These are phyloP conservation scores for Oncorhynchus masou DNA, from an alignment of 2,113 vertebrate species.

Conservation along the genomic window DNA sequence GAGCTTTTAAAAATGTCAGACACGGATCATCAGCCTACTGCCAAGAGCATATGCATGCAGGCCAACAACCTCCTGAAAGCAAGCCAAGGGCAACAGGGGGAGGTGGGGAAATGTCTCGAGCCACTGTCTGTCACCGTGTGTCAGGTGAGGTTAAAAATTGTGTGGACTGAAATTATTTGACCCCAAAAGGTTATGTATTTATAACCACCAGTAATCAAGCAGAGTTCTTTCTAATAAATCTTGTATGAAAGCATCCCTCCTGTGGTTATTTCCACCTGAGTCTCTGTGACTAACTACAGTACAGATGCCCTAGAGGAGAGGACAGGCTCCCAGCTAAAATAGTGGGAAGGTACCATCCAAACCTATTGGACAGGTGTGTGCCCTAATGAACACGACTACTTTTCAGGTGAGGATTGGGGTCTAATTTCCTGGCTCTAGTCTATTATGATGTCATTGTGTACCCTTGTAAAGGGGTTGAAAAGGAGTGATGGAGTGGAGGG, in stretches of 20 bases:
- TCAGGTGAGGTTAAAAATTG: not conserved
- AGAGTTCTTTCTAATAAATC: conserved; percentile 20
- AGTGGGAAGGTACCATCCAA: not conserved
- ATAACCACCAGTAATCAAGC: conserved; percentile 16
- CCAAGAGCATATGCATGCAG: not conserved
- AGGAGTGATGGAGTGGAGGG: no score
- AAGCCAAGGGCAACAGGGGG: not conserved
- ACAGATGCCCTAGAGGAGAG: conserved; percentile 9
- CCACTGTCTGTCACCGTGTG: not conserved
- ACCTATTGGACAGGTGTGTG: no score
- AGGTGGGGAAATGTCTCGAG: not conserved
- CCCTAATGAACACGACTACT: no score
- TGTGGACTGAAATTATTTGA: conserved; percentile 3
- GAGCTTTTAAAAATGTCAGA: not conserved
- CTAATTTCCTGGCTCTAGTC: no score
- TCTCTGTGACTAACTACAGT: conserved; percentile 1
- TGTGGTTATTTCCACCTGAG: conserved; percentile 8
- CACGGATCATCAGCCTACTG: not conserved
- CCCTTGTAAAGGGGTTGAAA: no score
- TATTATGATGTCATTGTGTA: no score
- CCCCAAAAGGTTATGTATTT: conserved; percentile 16
- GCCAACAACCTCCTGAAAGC: not conserved
- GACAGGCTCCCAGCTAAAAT: not conserved
- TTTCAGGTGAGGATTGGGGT: no score
- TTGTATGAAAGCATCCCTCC: conserved; percentile 20